Percentiles rank a stretch among this genome's conserved stretches.
Conservation (phyloP, 2,113 vertebrate species). For the Rhizomys pruinosus region DNA sequence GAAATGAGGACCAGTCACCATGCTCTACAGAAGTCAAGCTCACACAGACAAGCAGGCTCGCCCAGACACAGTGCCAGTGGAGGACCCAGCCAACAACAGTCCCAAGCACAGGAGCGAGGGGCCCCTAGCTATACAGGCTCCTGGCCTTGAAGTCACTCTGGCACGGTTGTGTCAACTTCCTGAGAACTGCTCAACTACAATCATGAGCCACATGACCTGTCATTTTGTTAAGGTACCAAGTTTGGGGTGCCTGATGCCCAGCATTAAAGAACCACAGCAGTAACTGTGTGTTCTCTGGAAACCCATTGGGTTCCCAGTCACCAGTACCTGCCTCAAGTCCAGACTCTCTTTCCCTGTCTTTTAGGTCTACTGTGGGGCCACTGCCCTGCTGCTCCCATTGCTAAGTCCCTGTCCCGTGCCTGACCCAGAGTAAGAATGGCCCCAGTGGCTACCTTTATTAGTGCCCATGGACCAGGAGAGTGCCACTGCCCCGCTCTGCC, state of each 20-base stretch:
- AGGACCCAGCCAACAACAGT: not conserved
- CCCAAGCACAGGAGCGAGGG: not conserved
- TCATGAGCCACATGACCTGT: not conserved
- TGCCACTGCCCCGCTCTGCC: no score
- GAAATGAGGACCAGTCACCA: not conserved
- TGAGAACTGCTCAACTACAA: not conserved
- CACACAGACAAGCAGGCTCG: not conserved
- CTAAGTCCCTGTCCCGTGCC: not conserved
- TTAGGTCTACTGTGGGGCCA: not conserved
- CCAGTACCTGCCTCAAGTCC: not conserved
- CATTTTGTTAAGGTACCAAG: not conserved
- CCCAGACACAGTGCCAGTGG: no score
- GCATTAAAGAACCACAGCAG: not conserved
- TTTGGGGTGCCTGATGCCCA: not conserved
- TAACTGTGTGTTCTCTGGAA: not conserved
- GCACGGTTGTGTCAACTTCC: not conserved
- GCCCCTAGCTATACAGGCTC: no score
- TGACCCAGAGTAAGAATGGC: not conserved
- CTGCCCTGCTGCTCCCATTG: not conserved
- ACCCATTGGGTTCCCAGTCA: rapidly evolving
- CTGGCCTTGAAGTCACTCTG: not conserved
- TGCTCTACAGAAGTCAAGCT: not conserved
- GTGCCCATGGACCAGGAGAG: rapidly evolving
- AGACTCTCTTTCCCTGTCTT: not conserved
- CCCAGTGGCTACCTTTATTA: not conserved